Base-by-base conservation (phyloP, 2,113 vertebrate genomes). In the Psittacara wagleri region DNA sequence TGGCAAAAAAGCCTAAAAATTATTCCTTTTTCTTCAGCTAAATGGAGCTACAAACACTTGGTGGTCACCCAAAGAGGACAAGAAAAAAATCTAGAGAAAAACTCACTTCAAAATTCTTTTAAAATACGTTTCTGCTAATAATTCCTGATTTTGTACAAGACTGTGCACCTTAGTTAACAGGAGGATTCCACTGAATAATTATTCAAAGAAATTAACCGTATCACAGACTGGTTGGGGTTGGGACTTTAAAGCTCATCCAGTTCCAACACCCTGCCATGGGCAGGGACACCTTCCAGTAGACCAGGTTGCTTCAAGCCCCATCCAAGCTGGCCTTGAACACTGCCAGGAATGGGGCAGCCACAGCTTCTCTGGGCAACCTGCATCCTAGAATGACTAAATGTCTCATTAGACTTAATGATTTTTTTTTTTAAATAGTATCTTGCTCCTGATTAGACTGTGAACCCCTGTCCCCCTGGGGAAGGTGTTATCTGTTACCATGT, bases 51-150 rank as follows among this genome's bases (percentile, higher is more conserved):
- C 5, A 11, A 95, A 93, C 19, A 18, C 33, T 82, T 70, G 43
- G 64, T 90, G 81, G 69, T 83, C 78, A 59, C n/a, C 57, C 57
- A 95, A 95, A 90, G 37, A 80, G 14, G 23, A 94, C 59, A 72
- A 62, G 59, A 91, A 94, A 59, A 97, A 97, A 82, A 90, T 46
- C 54, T 80, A 88, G 52, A 64, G 37, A 33, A 95, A 80, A 95
- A 39, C 20, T 62, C 43, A 68, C 48, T 95, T 93, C 64, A 86
- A 81, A 78, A 83, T 68, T 78, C 5, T 88, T 81, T 63, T 28
- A 8, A 41, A 88, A 81, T 73, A 49, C 6, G 2, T 55, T 88
- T 83, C n/a, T 74, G 28, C 39, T 78, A 83, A 77, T 22, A 49
- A 6, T 70, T 90, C 63, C 43, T 70, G 20, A 55, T 74, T 90